Evolutionary conservation across 2,888 invertebrate genomes (phyloP), one percentile per base, ranked within the genome.

Genomic region (Abrostola triplasia): DNA sequence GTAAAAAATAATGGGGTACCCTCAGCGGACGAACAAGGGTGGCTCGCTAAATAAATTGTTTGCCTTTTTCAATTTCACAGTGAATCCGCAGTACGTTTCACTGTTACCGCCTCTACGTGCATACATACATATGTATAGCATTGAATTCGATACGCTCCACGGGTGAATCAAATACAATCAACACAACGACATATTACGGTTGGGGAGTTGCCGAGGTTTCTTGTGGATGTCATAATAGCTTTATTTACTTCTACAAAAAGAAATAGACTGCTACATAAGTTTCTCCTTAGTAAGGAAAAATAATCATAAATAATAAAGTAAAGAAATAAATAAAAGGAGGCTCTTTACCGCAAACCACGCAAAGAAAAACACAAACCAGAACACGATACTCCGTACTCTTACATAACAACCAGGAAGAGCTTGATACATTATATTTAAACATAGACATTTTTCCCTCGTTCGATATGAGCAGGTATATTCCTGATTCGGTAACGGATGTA

Each of bases 1-100:
- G 87, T 92, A 92, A 93, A 93, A 93, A 92, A 91, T 93, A 92
- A 93, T 91, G 88, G 89, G 82, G 84, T 85, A 81, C 90, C 90
- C 88, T 84, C 80, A 80, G 80, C 76, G 81, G 84, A 73, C 79
- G 80, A 80, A 81, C 77, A 84, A 84, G 87, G 90, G 89, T 81
- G 85, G 86, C 81, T 84, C 83, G 84, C 87, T 86, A 88, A 90
- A 92, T 91, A 92, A 92, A 92, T 91, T 91, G 90, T 90, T 90
- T 86, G 89, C 86, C 88, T 89, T 90, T 91, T 92, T 90, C 90
- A 92, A 92, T 91, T 91, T 88, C 84, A 85, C 64, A 75, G 59
- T 51, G 76, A 69, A 64, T 73, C 73, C 73, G 81, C 78, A 79
- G 75, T 74, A 74, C 69, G 73, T 73, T 76, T 71, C 70, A 67